phyloP scores from a whole-genome alignment of 1,140 invertebrate species.

The Metaphire vulgaris region DNA sequence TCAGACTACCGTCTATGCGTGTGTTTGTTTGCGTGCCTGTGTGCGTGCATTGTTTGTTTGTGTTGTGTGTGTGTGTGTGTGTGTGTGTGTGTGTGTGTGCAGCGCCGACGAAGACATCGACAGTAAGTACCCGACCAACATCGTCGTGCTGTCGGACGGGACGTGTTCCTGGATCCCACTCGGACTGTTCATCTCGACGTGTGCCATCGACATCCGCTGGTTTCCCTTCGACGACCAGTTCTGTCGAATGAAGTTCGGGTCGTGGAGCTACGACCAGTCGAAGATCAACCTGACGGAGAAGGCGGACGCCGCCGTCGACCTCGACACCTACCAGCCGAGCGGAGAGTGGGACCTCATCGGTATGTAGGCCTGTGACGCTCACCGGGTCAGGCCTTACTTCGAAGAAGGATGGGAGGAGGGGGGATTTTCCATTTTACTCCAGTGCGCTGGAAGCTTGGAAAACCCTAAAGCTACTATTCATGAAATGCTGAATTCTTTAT shows the following conservation, averaged over 20 bases:
- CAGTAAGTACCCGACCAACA: constrained; percentile 85
- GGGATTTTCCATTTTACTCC: too few relatives aligned
- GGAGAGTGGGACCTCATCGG: constrained; percentile 97
- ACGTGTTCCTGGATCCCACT: constrained; percentile 92
- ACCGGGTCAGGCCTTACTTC: too few relatives aligned
- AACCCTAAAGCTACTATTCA: too few relatives aligned
- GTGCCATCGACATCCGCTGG: constrained; percentile 96
- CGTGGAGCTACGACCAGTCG: constrained; percentile 28
- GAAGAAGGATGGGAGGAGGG: too few relatives aligned
- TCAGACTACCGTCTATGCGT: too few relatives aligned
- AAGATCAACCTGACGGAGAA: constrained; percentile 47
- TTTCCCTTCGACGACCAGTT: constrained; percentile 62
- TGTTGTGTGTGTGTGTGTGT: too few relatives aligned
- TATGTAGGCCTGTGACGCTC: constrained; percentile 59
- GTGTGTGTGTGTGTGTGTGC: too few relatives aligned
- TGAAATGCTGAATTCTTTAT: too few relatives aligned
- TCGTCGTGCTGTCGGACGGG: constrained; percentile 87
- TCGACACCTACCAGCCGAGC: constrained; percentile 61
- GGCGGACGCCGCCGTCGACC: constrained; percentile 51
- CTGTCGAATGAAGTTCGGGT: constrained; percentile 31
- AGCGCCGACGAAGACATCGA: constrained; percentile 96
- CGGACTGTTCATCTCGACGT: constrained; percentile 41
- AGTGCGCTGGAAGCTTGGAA: too few relatives aligned
- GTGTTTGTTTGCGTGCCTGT: too few relatives aligned
- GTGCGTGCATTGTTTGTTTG: too few relatives aligned